A percentile compares a stretch with the other conserved stretches of the same genome.
phyloP scores from a whole-genome alignment of 2,888 invertebrate genomes.

The Pseudeuparius sepicola region DNA sequence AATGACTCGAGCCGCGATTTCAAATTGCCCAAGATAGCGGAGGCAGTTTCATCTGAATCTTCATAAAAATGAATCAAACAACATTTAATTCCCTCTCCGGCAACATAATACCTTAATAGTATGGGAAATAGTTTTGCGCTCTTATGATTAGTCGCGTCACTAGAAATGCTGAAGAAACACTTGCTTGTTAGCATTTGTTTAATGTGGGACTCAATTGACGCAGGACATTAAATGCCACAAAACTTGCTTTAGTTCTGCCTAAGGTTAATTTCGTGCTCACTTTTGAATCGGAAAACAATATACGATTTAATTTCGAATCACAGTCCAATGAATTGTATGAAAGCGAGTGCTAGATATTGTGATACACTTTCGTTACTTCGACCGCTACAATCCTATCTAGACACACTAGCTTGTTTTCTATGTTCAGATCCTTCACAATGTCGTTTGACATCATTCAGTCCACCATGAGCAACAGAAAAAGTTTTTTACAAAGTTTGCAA shows the following conservation, averaged over 20 bases:
- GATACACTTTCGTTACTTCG: no score
- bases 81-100: background rate
- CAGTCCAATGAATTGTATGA: no score
- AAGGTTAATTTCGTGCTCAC: background rate
- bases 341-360: no score
- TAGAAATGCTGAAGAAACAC: conserved; percentile 6
- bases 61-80: conserved; percentile 10
- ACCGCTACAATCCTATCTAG: no score
- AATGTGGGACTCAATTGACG: background rate
- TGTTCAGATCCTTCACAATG: no score
- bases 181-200: background rate
- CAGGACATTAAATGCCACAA: conserved; percentile 7
- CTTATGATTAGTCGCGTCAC: conserved; percentile 7
- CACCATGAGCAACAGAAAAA: no score
- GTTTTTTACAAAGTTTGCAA: no score
- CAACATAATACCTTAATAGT: conserved; percentile 1
- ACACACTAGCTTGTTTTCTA: no score
- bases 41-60: conserved; percentile 4
- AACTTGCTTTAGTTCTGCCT: conserved; percentile 3
- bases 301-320: no score
- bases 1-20: background rate
- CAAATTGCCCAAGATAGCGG: conserved; percentile 1
- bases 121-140: conserved; percentile 5
- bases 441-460: no score
- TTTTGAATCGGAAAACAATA: conserved; percentile 3